phyloP scores from a whole-genome alignment of 1,140 invertebrate genomes.

The Solenopsis invicta region DNA sequence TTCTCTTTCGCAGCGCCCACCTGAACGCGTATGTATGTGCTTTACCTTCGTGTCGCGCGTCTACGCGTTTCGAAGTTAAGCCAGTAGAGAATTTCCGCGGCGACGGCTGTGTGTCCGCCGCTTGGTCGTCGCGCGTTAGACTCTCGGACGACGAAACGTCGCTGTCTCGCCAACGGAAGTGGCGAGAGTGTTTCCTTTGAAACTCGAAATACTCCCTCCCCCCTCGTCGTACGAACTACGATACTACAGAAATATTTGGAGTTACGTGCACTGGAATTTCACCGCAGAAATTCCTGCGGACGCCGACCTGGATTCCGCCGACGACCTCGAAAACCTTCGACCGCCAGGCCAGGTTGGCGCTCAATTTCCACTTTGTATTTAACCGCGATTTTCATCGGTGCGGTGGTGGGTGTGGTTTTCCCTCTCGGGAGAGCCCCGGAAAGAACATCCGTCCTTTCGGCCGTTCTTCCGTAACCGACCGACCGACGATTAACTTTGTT shows the following conservation, averaged over 20 bases:
- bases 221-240: constrained; percentile 38
- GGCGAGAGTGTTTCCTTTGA: constrained; percentile 66
- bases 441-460: constrained; percentile 26
- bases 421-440: not conserved
- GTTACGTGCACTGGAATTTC: constrained; percentile 70
- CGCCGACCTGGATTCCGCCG: constrained; percentile 74
- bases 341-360: constrained; percentile 50
- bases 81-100: not conserved
- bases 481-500: not conserved
- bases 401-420: constrained; percentile 7
- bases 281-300: constrained; percentile 78
- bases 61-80: not conserved
- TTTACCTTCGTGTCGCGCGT: not conserved
- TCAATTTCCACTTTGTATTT: constrained; percentile 78
- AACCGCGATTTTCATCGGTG: constrained; percentile 65
- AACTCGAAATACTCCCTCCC: constrained; percentile 35
- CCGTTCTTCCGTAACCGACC: not conserved
- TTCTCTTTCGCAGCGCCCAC: too few species aligned
- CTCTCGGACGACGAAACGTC: not conserved
- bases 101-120: not conserved
- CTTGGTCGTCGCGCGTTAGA: not conserved
- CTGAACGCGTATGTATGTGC: too few species aligned
- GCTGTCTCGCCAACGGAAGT: constrained; percentile 21
- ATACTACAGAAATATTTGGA: constrained; percentile 72
- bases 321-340: constrained; percentile 78